Conservation (phyloP, 2,888 invertebrate genomes). For the Timandra comae region DNA sequence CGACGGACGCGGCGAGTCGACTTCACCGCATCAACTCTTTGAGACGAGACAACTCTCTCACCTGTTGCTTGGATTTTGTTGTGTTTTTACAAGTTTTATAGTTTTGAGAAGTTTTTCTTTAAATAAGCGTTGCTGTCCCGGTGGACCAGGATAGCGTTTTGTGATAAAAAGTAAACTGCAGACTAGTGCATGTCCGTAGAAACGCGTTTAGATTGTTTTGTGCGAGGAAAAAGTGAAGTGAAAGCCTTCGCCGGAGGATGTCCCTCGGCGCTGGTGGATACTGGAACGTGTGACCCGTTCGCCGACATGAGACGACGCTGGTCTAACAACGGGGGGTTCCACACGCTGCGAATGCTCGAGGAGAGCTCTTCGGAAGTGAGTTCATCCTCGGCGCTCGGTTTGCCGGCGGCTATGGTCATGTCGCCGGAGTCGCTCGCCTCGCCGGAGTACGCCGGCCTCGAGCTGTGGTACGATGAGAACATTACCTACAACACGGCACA, state of each 20-base stretch:
- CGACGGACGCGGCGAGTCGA: conserved; percentile 47
- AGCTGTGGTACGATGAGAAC: conserved; percentile 84
- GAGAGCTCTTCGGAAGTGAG: conserved; percentile 86
- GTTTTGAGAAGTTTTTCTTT: too few species aligned
- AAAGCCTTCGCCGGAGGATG: conserved; percentile 67
- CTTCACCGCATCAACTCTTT: conserved; percentile 45
- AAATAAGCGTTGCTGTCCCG: conserved; percentile 4
- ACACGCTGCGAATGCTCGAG: conserved; percentile 80
- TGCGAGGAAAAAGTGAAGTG: conserved; percentile 72
- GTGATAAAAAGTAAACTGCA: conserved; percentile 50
- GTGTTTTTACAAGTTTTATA: conserved; percentile 38
- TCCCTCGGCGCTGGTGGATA: conserved; percentile 54
- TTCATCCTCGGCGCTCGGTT: conserved; percentile 82
- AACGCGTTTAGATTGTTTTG: conserved; percentile 64
- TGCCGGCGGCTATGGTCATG: conserved; percentile 85
- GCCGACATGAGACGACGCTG: conserved; percentile 85
- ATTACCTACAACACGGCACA: conserved; percentile 62
- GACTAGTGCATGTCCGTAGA: conserved; percentile 58
- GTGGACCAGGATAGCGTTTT: conserved; percentile 44
- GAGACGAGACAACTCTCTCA: conserved; percentile 49
- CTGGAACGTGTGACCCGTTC: conserved; percentile 65
- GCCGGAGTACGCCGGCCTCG: conserved; percentile 86
- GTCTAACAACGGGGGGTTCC: conserved; percentile 84
- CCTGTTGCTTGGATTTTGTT: conserved; percentile 62
- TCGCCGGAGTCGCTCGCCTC: conserved; percentile 86